Percentiles rank a stretch among this genome's conserved stretches.
phyloP scores from a whole-genome alignment of 2,888 invertebrate species.

The Synanthedon tipuliformis region DNA sequence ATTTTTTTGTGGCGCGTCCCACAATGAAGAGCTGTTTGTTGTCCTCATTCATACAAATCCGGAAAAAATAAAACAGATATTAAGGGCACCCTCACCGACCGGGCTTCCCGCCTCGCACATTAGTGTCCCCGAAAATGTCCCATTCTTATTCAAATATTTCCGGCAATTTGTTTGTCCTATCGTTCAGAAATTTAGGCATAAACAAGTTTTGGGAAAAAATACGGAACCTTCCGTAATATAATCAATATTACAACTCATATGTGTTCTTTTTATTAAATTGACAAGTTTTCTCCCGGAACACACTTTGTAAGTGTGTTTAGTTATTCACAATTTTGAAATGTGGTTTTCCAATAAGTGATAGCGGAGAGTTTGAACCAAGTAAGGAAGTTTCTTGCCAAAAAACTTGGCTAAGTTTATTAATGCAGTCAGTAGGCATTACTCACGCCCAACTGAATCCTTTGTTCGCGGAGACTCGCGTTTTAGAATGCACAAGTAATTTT shows the following conservation, averaged over 20 bases:
- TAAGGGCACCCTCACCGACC: conserved; percentile 41
- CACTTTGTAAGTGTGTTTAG: not conserved
- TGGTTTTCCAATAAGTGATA: conserved; percentile 8
- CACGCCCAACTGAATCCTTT: conserved; percentile 38
- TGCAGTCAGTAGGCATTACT: conserved; percentile 47
- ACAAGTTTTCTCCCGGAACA: not conserved
- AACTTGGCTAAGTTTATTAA: conserved; percentile 49
- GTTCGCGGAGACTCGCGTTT: conserved; percentile 21
- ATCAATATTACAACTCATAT: conserved; percentile 6
- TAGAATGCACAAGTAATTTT: conserved; percentile 25
- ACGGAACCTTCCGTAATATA: conserved; percentile 19
- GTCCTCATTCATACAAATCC: conserved; percentile 59
- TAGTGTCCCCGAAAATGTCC: conserved; percentile 57
- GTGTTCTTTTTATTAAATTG: not conserved
- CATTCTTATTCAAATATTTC: conserved; percentile 69
- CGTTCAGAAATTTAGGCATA: conserved; percentile 36
- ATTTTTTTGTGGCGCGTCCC: conserved; percentile 41
- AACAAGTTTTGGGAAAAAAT: conserved; percentile 34
- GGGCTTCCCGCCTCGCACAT: conserved; percentile 61
- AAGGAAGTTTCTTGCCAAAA: conserved; percentile 49
- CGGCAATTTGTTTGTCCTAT: conserved; percentile 64
- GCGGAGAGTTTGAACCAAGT: conserved; percentile 13
- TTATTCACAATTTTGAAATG: not conserved
- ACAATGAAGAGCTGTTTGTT: conserved; percentile 56
- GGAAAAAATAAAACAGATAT: conserved; percentile 68